These are phyloP conservation scores for Hirtodrosophila alboralis DNA, from an alignment of 2,888 invertebrate genomes.

Conservation along the genomic window DNA sequence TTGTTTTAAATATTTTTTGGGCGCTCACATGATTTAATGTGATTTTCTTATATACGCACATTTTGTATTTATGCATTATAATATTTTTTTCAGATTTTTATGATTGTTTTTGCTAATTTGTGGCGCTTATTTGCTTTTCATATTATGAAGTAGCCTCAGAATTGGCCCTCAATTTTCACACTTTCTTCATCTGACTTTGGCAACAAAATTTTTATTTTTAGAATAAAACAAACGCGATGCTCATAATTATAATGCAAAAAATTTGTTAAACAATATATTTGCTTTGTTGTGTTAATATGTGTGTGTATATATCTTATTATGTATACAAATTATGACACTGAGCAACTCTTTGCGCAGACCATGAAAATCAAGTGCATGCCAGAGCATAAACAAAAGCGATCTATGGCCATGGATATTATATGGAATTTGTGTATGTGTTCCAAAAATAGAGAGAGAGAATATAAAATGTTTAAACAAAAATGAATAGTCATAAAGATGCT, in stretches of 20 bases:
- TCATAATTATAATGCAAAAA: conserved; percentile 46
- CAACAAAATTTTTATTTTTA: conserved; percentile 58
- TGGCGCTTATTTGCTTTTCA: conserved; percentile 48
- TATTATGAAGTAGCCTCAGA: conserved; percentile 51
- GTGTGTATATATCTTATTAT: conserved; percentile 1
- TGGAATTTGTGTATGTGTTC: conserved; percentile 32
- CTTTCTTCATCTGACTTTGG: conserved; percentile 60
- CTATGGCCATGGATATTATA: conserved; percentile 36
- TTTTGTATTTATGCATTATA: conserved; percentile 26
- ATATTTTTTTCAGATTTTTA: conserved; percentile 31
- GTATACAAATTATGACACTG: conserved; percentile 41
- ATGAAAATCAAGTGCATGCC: conserved; percentile 50
- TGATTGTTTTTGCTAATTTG: conserved; percentile 48
- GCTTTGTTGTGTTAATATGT: conserved; percentile 2
- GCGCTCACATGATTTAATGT: conserved; percentile 53
- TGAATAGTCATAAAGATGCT: background rate
- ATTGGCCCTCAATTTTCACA: conserved; percentile 64
- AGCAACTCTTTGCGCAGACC: conserved; percentile 38
- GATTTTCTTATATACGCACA: conserved; percentile 28
- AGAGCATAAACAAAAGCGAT: conserved; percentile 49
- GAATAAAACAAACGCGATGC: conserved; percentile 37
- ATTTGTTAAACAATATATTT: conserved; percentile 34
- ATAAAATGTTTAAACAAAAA: conserved; percentile 24
- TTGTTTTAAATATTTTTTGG: conserved; percentile 10
- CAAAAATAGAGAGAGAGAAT: conserved; percentile 43